phyloP scores from a whole-genome alignment of 2,113 vertebrate genomes.

The Mormyrus lacerda region DNA sequence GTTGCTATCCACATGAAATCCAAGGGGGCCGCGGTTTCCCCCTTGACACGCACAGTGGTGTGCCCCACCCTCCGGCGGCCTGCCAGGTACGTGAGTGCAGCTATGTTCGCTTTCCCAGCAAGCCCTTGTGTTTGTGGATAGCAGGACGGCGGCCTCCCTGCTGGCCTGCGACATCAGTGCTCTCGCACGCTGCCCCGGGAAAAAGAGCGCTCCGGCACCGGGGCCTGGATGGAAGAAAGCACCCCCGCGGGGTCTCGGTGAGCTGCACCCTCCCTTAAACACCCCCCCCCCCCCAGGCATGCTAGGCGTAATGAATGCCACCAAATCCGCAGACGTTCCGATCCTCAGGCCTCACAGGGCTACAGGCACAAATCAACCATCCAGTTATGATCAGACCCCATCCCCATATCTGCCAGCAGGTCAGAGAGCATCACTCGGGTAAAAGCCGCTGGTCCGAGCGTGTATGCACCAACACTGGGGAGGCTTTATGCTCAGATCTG shows the following conservation, averaged over 20 bases:
- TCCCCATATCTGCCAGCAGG: background rate
- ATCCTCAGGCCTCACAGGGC: background rate
- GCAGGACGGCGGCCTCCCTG: background rate
- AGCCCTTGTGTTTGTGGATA: background rate
- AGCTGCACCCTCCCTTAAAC: background rate
- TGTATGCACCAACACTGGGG: background rate
- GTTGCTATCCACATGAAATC: background rate
- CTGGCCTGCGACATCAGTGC: background rate
- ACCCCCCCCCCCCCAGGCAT: background rate
- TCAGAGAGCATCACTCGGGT: background rate
- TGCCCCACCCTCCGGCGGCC: background rate
- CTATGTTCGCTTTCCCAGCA: background rate
- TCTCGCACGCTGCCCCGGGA: background rate
- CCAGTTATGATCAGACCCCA: background rate
- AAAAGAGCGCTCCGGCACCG: background rate
- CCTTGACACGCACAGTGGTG: background rate
- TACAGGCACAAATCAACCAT: background rate
- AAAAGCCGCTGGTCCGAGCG: background rate
- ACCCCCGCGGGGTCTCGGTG: background rate
- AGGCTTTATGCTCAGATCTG: background rate
- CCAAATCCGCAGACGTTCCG: background rate
- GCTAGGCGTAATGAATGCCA: background rate
- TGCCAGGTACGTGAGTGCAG: background rate
- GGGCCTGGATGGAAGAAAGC: background rate
- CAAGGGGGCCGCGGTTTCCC: background rate